Evolutionary conservation across 64 coral and sea anemone genomes (phyloP).

Genomic region (Montipora sp.): DNA sequence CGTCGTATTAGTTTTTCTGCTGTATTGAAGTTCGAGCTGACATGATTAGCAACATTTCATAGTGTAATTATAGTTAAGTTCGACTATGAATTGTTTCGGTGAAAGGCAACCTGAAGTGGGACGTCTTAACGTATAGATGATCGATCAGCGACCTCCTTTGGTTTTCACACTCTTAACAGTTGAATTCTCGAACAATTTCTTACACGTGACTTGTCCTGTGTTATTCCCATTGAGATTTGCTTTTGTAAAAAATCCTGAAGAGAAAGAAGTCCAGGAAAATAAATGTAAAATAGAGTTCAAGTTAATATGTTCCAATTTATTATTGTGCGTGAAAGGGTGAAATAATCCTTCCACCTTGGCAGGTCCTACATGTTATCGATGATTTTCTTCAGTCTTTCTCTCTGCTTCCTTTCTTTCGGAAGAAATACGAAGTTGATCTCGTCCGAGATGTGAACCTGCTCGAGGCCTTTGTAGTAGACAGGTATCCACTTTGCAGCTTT

Average conservation of each 20-base stretch:
- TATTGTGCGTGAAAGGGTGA: no score
- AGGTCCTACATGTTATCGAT: no score
- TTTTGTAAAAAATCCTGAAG: conserved; percentile 11
- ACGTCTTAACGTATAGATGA: not conserved
- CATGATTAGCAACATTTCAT: no score
- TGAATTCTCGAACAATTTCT: not conserved
- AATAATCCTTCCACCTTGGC: no score
- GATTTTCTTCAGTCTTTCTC: not conserved
- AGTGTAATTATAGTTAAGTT: no score
- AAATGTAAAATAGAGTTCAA: not conserved
- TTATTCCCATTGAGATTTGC: not conserved
- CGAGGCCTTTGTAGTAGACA: not conserved
- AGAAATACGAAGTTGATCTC: not conserved
- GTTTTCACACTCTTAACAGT: not conserved
- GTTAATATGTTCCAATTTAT: no score
- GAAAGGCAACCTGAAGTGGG: not conserved
- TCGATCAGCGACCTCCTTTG: not conserved
- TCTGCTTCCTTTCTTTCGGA: not conserved
- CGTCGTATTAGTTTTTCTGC: no score
- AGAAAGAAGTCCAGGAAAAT: not conserved
- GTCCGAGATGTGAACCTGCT: not conserved
- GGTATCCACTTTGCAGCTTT: not conserved
- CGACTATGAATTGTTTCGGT: not conserved
- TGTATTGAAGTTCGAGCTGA: no score
- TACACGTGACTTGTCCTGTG: not conserved